Base-by-base conservation (phyloP, 2,113 vertebrate genomes). In the Carollia perspicillata region DNA sequence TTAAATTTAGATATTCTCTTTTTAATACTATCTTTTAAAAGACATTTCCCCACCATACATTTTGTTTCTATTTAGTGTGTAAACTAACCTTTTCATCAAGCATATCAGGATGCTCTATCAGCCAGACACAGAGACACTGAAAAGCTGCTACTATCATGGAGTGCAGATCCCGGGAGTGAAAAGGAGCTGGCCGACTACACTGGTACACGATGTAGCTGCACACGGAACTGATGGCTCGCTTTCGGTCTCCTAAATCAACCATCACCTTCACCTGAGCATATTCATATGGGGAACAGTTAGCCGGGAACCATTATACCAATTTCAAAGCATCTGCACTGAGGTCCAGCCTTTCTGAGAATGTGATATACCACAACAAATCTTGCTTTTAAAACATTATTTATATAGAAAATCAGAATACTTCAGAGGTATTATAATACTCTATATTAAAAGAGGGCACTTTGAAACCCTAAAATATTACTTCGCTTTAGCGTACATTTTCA, bases 91-190 rank as follows among this genome's bases (percentile, higher is more conserved):
- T 99, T 98, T 99, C 99, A 85, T 99, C 99, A 95, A 99, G 98
- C 99, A 99, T 99, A 97, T 99, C 98, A 0, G 99, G 99, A 69
- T 99, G 99, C 96, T 99, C 99, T 0, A 99, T 99, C 94, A 99
- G 99, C 99, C 99, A 99, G 79, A 99, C 99, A 4, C 99, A 99
- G 33, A 99, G 99, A 97, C 99, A 99, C 98, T 99, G 99, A 98
- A 99, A 99, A 44, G 99, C 99, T 9, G 99, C 99, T 3, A 99
- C 99, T 3, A 99, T 99, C 99, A 99, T 99, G 97, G 99, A 99
- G 98, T 99, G 99, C 40, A 99, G 99, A 97, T 99, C 99, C 2
- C 99, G 97, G 83, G 99, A 99, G 94, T 99, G 99, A 60, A 99
- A 98, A 1, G 99, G 99, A 28, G 99, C 99, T 0, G 99, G 99